phyloP scores from a whole-genome alignment of 2,113 vertebrate genomes.

The Thalassarche chlororhynchos region DNA sequence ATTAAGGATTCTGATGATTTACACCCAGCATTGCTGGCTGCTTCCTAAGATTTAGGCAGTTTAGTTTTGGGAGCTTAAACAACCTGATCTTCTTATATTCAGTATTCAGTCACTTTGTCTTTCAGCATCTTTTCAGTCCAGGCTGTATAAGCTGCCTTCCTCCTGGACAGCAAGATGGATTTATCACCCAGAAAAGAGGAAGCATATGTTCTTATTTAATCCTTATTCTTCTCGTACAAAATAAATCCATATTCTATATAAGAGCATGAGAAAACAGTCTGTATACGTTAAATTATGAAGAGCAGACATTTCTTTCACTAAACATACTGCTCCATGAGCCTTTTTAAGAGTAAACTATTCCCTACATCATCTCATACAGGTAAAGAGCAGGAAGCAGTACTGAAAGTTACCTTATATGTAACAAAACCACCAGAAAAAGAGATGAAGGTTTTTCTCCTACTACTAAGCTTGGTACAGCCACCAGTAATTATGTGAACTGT shows the following conservation, averaged over 20 bases:
- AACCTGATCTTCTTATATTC: conserved; percentile 32
- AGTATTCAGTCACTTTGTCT: conserved; percentile 10
- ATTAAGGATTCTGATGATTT: conserved; percentile 33
- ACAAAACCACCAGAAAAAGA: not conserved
- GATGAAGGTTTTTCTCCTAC: not conserved
- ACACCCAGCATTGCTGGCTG: not conserved
- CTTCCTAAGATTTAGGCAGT: conserved; percentile 24
- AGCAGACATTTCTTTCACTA: not conserved
- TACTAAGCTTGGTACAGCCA: not conserved
- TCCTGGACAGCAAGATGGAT: conserved; percentile 8
- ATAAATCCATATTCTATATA: not conserved
- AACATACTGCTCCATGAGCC: not conserved
- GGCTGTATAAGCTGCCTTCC: not conserved
- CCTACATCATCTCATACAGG: not conserved
- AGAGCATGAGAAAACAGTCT: not conserved
- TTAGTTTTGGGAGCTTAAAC: conserved; percentile 14
- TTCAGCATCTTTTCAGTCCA: conserved; percentile 23
- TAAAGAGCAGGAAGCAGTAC: not conserved
- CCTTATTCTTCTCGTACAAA: not conserved
- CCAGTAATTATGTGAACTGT: not conserved
- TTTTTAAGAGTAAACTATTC: not conserved
- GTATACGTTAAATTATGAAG: not conserved
- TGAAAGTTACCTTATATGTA: not conserved
- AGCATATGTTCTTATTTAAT: conserved; percentile 42
- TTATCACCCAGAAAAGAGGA: conserved; percentile 11